These are phyloP conservation scores for Piaya cayana DNA, from an alignment of 2,113 vertebrate genomes.

Conservation along the genomic window DNA sequence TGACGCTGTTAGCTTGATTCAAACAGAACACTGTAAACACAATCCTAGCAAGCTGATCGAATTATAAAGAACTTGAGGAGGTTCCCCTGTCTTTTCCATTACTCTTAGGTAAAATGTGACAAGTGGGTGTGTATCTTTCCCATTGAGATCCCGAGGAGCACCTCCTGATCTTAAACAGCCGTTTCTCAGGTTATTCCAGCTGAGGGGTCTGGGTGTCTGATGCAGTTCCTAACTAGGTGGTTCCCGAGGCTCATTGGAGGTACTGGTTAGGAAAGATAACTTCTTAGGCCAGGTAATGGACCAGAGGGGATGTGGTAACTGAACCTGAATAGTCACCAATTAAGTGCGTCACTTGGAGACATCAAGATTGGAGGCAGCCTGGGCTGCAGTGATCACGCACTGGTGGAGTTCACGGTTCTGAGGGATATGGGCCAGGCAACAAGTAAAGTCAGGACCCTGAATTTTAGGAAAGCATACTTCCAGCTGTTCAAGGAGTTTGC, in stretches of 20 bases:
- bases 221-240: not conserved
- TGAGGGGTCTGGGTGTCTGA: rapidly evolving
- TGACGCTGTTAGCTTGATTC: no score
- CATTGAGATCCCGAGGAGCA: not conserved
- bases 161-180: not conserved
- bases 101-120: no score
- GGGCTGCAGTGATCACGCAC: no score
- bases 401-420: not conserved
- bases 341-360: no score
- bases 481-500: not conserved
- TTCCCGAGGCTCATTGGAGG: rapidly evolving
- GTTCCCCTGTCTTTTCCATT: no score
- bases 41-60: no score
- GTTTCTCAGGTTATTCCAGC: not conserved
- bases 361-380: no score
- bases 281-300: no score
- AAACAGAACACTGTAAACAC: no score
- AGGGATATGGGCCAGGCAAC: not conserved
- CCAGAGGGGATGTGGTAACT: no score
- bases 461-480: not conserved
- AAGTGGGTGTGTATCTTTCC: not conserved
- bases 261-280: not conserved
- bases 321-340: no score
- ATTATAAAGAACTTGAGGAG: no score
- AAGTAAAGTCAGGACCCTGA: not conserved